phyloP scores from a whole-genome alignment of 2,888 invertebrate genomes.

The Amiota minor region DNA sequence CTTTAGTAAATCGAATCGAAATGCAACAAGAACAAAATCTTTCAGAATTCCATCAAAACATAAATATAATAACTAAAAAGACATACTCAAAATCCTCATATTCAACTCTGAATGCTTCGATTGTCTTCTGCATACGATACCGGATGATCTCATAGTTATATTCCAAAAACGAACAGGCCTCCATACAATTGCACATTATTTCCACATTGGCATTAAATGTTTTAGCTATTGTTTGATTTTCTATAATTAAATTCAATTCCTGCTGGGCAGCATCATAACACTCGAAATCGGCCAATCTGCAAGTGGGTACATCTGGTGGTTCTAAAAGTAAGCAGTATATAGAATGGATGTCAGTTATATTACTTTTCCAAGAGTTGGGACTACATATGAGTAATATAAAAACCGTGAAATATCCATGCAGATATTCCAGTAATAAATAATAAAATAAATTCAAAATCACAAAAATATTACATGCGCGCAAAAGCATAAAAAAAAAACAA shows the following conservation, averaged over 20 bases:
- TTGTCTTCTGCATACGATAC: conserved; percentile 60
- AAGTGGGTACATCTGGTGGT: conserved; percentile 69
- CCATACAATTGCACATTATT: conserved; percentile 69
- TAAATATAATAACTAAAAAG: too few species aligned
- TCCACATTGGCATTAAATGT: conserved; percentile 49
- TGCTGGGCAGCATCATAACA: conserved; percentile 70
- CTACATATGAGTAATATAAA: too few species aligned
- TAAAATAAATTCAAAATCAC: too few species aligned
- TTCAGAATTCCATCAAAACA: too few species aligned
- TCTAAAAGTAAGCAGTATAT: conserved; percentile 47
- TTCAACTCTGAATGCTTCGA: conserved; percentile 61
- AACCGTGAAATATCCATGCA: too few species aligned
- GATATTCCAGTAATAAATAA: too few species aligned
- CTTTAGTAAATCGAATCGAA: not conserved
- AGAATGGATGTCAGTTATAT: not conserved
- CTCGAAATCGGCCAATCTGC: conserved; percentile 65
- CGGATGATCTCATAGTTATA: conserved; percentile 71
- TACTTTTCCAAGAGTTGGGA: too few species aligned
- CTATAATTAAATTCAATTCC: conserved; percentile 59
- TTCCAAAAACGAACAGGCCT: conserved; percentile 69
- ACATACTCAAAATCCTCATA: conserved; percentile 68
- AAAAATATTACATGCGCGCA: too few species aligned
- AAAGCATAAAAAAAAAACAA: too few species aligned
- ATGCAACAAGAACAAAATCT: too few species aligned
- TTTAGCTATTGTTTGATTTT: conserved; percentile 65